Evolutionary conservation across 2,113 vertebrate species (phyloP).

Genomic region (Anolis sagrei): DNA sequence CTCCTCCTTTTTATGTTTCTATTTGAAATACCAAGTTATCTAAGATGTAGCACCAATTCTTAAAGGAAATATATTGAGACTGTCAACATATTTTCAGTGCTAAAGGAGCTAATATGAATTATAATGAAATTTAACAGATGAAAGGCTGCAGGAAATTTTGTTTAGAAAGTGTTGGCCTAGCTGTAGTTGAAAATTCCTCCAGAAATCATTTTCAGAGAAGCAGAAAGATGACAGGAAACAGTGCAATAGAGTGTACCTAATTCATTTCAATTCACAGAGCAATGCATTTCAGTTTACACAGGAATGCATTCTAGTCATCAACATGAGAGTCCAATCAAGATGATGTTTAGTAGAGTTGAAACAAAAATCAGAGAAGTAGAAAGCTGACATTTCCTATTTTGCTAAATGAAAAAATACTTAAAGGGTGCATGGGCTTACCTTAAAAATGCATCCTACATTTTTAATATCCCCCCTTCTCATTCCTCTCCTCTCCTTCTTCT

Average conservation of each 20-base stretch:
- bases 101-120: constrained; percentile 61
- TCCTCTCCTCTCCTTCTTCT: constrained; percentile 22
- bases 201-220: constrained; percentile 65
- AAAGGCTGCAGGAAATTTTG: constrained; percentile 64
- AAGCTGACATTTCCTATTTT: constrained; percentile 72
- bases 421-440: constrained; percentile 51
- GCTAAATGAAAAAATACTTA: constrained; percentile 64
- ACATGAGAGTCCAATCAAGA: constrained; percentile 73
- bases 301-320: constrained; percentile 68
- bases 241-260: constrained; percentile 68
- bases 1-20: not conserved
- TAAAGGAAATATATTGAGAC: constrained; percentile 47
- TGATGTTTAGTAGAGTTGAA: constrained; percentile 76
- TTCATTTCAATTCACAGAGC: constrained; percentile 76
- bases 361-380: constrained; percentile 73
- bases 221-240: constrained; percentile 66
- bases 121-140: constrained; percentile 73
- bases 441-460: constrained; percentile 31
- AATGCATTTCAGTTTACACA: constrained; percentile 75
- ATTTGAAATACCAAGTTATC: constrained; percentile 4
- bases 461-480: constrained; percentile 1
- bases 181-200: constrained; percentile 60
- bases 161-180: constrained; percentile 62
- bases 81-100: constrained; percentile 48
- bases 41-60: constrained; percentile 10